These are phyloP conservation scores for Diadema setosum DNA, from an alignment of 35 echinoderm and acorn worm genomes.

Conservation along the genomic window DNA sequence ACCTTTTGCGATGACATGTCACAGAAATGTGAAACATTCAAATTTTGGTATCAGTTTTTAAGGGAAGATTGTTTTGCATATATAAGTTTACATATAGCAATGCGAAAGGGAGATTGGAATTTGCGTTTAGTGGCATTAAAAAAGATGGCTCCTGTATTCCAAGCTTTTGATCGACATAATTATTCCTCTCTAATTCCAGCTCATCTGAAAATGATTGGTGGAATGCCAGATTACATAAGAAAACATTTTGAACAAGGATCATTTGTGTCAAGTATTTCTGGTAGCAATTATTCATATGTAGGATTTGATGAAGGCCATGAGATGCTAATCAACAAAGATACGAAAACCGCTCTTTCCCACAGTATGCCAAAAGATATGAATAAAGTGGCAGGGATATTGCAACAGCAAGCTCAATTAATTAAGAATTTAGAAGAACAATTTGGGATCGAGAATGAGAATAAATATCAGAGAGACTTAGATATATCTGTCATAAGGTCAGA, in stretches of 20 bases:
- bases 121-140: not conserved
- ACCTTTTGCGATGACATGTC: not conserved
- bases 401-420: not conserved
- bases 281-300: not conserved
- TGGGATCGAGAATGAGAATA: not conserved
- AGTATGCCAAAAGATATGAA: not conserved
- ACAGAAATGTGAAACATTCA: slow-evolving; percentile 6
- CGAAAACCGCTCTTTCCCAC: not conserved
- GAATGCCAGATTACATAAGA: not conserved
- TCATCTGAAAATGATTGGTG: not conserved
- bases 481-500: slow-evolving; percentile 1
- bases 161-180: not conserved
- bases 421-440: slow-evolving; percentile 7
- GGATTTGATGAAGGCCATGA: slow-evolving; percentile 28
- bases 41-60: slow-evolving; percentile 28
- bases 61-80: slow-evolving; percentile 21
- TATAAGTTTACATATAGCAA: slow-evolving; percentile 16
- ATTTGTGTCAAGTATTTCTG: slow-evolving; percentile 20
- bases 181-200: slow-evolving; percentile 9
- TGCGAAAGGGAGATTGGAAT: slow-evolving; percentile 21
- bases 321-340: slow-evolving; percentile 1
- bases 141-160: slow-evolving; percentile 11
- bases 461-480: not conserved
- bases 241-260: slow-evolving; percentile 10
- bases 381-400: not conserved